Evolutionary conservation across 2,888 invertebrate genomes (phyloP), one percentile per base, ranked within the genome.

Genomic region (Polyommatus icarus): DNA sequence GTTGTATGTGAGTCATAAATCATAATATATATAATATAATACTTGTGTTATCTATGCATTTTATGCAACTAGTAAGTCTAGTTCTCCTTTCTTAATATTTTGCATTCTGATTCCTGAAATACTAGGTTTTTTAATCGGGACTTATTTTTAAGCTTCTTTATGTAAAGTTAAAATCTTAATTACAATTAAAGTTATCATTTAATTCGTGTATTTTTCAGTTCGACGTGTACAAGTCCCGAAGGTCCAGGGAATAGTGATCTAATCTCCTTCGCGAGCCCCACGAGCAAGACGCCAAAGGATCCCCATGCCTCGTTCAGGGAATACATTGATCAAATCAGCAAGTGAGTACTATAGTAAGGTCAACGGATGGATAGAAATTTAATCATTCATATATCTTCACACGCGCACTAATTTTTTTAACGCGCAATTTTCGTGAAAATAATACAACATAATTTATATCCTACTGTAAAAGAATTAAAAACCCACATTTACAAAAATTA

Each of bases 251-350:
- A 85, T 82, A 95, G 95, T 79, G 97, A 97, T 90, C 90, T 97
- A 80, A 97, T 97, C 83, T 96, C 96, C 18, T 97, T 97, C 85
- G 89, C 95, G 29, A 96, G 96, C 87, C 96, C 96, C 29, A 95
- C 95, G 6, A 89, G 87, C 80, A 93, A 93, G 82, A 88, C 94
- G 29, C 89, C 94, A 78, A 88, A 94, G 84, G 89, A 92, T 81
- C 85, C 93, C 0, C 94, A 94, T 87, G 91, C 93, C 12, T 94
- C 94, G 77, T 93, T 96, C 83, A 96, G 96, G 81, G 95, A 96
- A 81, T 94, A 96, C 82, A 95, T 96, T 79, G 94, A 94, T 77
- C 95, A 95, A 84, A 89, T 95, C 80, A 95, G 95, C 84, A 95
- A 91, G 94, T 94, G 86, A 85, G 87, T 59, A 72, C 40, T 72